These are phyloP conservation scores for Pica pica DNA, from an alignment of 2,113 vertebrate genomes.

Conservation along the genomic window DNA sequence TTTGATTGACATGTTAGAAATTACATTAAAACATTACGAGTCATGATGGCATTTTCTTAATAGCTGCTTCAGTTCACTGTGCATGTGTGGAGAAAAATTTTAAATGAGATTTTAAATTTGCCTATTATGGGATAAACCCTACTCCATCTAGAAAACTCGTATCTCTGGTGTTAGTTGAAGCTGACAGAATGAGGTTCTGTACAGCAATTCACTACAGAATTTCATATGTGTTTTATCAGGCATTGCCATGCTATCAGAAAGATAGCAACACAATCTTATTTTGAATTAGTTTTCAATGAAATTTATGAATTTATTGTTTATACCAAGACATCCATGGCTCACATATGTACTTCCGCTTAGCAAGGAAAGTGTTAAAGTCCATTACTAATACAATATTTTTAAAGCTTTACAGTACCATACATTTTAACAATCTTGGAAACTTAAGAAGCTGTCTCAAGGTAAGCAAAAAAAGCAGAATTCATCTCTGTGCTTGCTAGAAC, in stretches of 20 bases:
- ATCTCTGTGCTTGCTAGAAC: not conserved
- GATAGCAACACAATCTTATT: not conserved
- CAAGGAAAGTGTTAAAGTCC: not conserved
- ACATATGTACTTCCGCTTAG: not conserved
- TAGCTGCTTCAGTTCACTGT: not conserved
- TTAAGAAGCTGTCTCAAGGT: not conserved
- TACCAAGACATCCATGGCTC: not conserved
- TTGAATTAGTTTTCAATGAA: not conserved
- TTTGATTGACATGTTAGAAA: not conserved
- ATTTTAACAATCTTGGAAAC: not conserved
- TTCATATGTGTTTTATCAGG: not conserved
- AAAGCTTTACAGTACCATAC: not conserved
- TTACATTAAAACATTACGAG: not conserved
- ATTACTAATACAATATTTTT: not conserved
- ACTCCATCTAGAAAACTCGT: not conserved
- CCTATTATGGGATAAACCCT: not conserved
- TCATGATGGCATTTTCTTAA: not conserved
- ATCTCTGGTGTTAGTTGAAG: not conserved
- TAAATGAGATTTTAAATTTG: not conserved
- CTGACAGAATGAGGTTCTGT: not conserved
- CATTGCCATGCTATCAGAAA: not conserved
- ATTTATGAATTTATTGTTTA: not conserved
- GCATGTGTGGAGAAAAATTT: not conserved
- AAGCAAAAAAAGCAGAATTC: not conserved
- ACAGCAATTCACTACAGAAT: not conserved